Conservation (phyloP, 2,888 invertebrate genomes). For the Pediacus dermestoides region DNA sequence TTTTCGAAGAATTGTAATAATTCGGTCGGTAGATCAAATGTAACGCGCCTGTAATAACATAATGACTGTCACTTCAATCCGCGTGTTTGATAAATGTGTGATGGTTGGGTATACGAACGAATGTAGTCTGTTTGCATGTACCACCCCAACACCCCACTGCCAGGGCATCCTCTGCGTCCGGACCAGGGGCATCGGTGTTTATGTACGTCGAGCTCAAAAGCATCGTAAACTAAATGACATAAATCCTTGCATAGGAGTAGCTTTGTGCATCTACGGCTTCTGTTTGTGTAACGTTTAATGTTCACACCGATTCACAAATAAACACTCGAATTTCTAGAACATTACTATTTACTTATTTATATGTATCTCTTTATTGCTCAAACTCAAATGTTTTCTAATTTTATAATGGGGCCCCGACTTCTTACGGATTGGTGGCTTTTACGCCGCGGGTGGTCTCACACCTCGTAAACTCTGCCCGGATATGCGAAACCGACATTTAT, state of each 20-base stretch:
- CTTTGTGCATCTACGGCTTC: slow-evolving; percentile 12
- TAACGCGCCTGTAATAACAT: slow-evolving; percentile 48
- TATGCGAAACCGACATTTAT: slow-evolving; percentile 31
- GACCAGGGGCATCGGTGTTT: not conserved
- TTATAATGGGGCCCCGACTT: slow-evolving; percentile 34
- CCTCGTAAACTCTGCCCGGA: slow-evolving; percentile 36
- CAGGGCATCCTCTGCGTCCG: not conserved
- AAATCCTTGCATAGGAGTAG: slow-evolving; percentile 14
- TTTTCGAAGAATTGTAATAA: slow-evolving; percentile 41
- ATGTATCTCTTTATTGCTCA: slow-evolving; percentile 44
- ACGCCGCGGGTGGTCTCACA: slow-evolving; percentile 31
- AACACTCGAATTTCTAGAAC: slow-evolving; percentile 50
- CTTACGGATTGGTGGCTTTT: slow-evolving; percentile 27
- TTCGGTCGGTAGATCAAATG: slow-evolving; percentile 44
- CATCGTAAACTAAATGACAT: slow-evolving; percentile 23
- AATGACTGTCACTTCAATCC: slow-evolving; percentile 48
- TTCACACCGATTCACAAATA: slow-evolving; percentile 48
- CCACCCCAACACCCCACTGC: slow-evolving; percentile 2
- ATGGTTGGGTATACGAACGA: no score
- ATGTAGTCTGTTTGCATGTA: no score
- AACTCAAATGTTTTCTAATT: slow-evolving; percentile 45
- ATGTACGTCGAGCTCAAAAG: slow-evolving; percentile 12
- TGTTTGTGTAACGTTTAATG: slow-evolving; percentile 44
- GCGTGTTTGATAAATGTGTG: slow-evolving; percentile 40
- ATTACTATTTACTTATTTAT: slow-evolving; percentile 50